A percentile compares a stretch with the other conserved stretches of the same genome.
phyloP scores from a whole-genome alignment of 2,888 invertebrate species.

The Sinhomidia bicolor region DNA sequence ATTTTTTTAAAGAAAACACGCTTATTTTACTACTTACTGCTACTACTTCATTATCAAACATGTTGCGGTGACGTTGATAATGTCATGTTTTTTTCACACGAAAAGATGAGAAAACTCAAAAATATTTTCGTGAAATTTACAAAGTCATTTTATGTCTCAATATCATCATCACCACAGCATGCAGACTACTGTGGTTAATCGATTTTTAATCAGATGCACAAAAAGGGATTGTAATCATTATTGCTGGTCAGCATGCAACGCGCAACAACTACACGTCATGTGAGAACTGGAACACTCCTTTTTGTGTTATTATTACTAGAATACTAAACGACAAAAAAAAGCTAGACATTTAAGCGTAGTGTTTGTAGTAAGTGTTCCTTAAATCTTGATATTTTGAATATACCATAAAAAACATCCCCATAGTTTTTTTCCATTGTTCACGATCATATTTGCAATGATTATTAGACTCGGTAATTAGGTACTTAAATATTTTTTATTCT shows the following conservation, averaged over 20 bases:
- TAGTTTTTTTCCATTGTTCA: no score
- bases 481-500: no score
- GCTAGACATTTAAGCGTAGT: no score
- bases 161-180: neutral
- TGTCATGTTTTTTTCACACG: constrained; percentile 5
- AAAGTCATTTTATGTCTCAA: constrained; percentile 1
- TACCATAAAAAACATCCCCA: no score
- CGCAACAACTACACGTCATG: neutral
- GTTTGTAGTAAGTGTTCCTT: no score
- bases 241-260: neutral
- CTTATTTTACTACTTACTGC: neutral
- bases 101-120: neutral
- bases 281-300: constrained; percentile 26
- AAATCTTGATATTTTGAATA: no score
- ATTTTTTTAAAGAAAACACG: constrained; percentile 36
- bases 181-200: neutral
- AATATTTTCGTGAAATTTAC: neutral
- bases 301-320: no score
- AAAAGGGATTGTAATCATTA: neutral
- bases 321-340: no score
- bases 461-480: no score
- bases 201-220: constrained; percentile 4
- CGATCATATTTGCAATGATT: no score
- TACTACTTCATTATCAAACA: neutral
- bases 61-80: neutral